These are phyloP conservation scores for Dipodomys stephensi DNA, from an alignment of 2,113 vertebrate genomes.

Conservation along the genomic window DNA sequence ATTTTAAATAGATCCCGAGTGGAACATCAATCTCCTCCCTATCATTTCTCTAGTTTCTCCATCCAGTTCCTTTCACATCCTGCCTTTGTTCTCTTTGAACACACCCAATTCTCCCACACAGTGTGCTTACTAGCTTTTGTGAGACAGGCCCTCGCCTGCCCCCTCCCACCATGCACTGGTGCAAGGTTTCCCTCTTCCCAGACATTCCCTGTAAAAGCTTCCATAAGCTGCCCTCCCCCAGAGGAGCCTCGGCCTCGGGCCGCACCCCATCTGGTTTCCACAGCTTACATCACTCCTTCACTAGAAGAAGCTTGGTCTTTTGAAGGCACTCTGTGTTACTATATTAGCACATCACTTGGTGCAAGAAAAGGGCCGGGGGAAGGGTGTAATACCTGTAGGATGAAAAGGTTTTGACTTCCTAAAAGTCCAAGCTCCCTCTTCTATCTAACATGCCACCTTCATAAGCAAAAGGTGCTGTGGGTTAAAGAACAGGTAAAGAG, in stretches of 20 bases:
- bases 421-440: background rate
- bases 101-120: constrained; percentile 29
- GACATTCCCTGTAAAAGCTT: constrained; percentile 2
- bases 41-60: constrained; percentile 76
- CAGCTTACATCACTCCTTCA: background rate
- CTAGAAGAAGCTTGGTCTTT: background rate
- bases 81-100: constrained; percentile 45
- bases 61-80: constrained; percentile 49
- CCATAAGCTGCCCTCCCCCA: constrained; percentile 67
- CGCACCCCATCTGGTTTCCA: background rate
- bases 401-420: background rate
- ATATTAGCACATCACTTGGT: background rate
- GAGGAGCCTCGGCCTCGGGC: background rate
- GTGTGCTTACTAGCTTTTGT: constrained; percentile 80
- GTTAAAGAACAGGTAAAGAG: background rate
- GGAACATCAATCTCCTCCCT: background rate
- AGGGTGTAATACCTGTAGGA: background rate
- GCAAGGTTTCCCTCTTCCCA: constrained; percentile 78
- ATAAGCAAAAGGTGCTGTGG: background rate
- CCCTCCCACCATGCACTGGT: background rate
- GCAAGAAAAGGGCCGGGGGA: background rate
- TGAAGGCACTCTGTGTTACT: background rate
- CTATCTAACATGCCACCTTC: background rate
- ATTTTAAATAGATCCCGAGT: background rate
- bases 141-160: background rate